Base-by-base conservation (phyloP, 1,140 invertebrate species). In the Camponotus floridanus region DNA sequence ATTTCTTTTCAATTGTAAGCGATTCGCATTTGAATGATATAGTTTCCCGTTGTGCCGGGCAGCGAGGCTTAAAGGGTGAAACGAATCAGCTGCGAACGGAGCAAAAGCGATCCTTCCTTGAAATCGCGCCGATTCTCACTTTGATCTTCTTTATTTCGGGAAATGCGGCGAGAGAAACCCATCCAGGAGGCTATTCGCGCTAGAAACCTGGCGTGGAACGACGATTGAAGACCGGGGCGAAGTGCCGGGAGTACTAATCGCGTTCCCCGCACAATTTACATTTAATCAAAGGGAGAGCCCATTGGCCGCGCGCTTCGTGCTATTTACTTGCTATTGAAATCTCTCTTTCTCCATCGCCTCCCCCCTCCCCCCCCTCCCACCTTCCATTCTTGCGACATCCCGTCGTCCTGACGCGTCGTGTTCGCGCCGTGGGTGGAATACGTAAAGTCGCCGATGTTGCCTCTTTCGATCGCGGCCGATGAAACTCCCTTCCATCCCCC, bases 271-370 rank as follows among this genome's bases (percentile, higher is more conserved):
- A 93, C 93, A 93, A 94, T 94, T 94, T 94, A 93, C 94, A 94
- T 94, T 94, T 94, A 94, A 94, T 94, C 94, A 94, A 94, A 94
- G 92, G 93, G 92, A 94, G 92, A 94, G 92, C 93, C 93, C 93
- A 94, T 94, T 94, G 93, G 92, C 92, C 92, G 91, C 67, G 36
- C 91, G 92, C 90, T 92, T 92, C 91, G 91, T 93, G 94, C 91
- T 94, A 94, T 94, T 94, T 94, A 91, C 94, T 94, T 93, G 91
- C 93, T 91, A 94, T 94, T 94, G 92, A 94, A 94, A 94, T 94
- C 94, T 92, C 91, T 90, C 89, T 86, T 67, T 51, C 68, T 84
- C 59, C 51, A 36, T 36, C 45, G 33, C 11, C 15, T 55, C 51
- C 39, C 15, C 3, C 64, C 45, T 21, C 64, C 51, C 39, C 15